Percentiles rank a stretch among this genome's conserved stretches.
Evolutionary conservation across 92 coral and sea anemone genomes (phyloP).

Genomic region (Anthopleura xanthogrammica): DNA sequence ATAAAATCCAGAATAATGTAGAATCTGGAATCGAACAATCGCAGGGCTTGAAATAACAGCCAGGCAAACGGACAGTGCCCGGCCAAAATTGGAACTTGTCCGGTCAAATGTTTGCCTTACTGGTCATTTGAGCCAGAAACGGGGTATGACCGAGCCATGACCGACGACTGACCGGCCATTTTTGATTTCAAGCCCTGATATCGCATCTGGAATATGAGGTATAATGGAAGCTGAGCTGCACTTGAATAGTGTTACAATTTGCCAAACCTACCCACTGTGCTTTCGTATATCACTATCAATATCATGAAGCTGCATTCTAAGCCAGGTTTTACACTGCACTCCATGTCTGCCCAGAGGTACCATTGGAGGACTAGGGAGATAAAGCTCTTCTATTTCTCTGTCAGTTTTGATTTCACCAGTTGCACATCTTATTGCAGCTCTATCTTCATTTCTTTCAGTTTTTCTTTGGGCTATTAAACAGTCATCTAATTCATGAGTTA

Average conservation of each 20-base stretch:
- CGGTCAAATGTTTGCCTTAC: too few relatives aligned
- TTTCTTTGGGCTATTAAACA: conserved; percentile 81
- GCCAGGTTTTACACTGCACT: conserved; percentile 87
- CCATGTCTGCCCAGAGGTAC: conserved; percentile 97
- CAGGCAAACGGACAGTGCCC: too few relatives aligned
- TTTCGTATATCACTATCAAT: conserved; percentile 83
- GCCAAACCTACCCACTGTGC: conserved; percentile 81
- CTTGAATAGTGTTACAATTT: background rate
- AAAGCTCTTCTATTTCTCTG: conserved; percentile 62
- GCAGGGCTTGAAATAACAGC: too few relatives aligned
- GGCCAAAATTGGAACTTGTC: too few relatives aligned
- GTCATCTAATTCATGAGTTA: conserved; percentile 69
- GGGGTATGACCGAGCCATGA: too few relatives aligned
- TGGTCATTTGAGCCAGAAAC: too few relatives aligned
- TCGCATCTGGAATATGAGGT: background rate
- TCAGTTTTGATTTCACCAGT: conserved; percentile 74
- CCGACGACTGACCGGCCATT: too few relatives aligned
- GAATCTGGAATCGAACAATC: too few relatives aligned
- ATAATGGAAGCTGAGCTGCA: background rate
- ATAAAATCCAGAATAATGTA: too few relatives aligned
- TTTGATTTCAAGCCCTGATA: too few relatives aligned
- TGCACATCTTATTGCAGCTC: conserved; percentile 69
- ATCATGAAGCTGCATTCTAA: conserved; percentile 89
- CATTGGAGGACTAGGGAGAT: conserved; percentile 80
- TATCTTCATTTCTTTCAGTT: conserved; percentile 73